Evolutionary conservation across 2,888 invertebrate species (phyloP), one percentile per base, ranked within the genome.

Genomic region (Laspeyria flexula): DNA sequence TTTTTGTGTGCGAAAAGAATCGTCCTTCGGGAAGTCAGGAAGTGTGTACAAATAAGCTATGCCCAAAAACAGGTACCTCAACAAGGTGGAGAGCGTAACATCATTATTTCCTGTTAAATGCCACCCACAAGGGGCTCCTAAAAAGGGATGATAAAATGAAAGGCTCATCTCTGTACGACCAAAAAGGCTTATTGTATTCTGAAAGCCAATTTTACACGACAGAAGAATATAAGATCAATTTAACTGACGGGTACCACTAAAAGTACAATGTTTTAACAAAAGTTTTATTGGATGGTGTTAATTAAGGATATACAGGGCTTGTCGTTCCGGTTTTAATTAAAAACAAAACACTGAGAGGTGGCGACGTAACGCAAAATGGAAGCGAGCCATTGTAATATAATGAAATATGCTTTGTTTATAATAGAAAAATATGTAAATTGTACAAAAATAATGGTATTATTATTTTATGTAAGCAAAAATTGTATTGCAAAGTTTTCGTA

Each of bases 151-250:
- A 81, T 81, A 82, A 79, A 84, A 74, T 74, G 78, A 77, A 78
- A 75, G 74, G 75, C 74, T 81, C 79, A 76, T 75, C 73, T 77
- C 67, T 70, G 71, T 69, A 73, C 68, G 71, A 77, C 83, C 79
- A 83, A 86, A 83, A 83, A 81, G 78, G 82, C 80, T 85, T 85
- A 84, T 85, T 83, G 81, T 82, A 77, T 83, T 81, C 27, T 29
- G 71, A 71, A 62, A 73, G 73, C 74, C 75, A 78, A 83, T 85
- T 83, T 82, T 65, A 67, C 74, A 75, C 54, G 62, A 62, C 58
- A 63, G 57, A 54, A 55, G 72, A 60, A 35, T 45, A 39, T 37
- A 21, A 25, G 31, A 43, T 47, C 18, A 48, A 47, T 46, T 57
- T 51, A 31, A 25, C 30, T 15, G 13, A 42, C 25, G 29, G 31